These are phyloP conservation scores for Campoplex capitator DNA, from an alignment of 2,888 invertebrate genomes.

Conservation along the genomic window DNA sequence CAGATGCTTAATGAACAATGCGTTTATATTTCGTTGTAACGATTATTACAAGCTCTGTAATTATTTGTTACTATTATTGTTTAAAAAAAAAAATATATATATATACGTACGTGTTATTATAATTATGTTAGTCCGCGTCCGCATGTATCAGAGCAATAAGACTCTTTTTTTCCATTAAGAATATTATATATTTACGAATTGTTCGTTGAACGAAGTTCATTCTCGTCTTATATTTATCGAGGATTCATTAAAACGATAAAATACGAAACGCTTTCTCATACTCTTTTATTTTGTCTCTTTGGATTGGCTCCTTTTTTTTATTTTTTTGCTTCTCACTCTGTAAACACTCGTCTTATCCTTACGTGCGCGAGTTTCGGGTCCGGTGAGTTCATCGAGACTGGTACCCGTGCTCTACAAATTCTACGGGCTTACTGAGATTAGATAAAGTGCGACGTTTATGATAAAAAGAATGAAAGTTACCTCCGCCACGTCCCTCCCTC, in stretches of 20 bases:
- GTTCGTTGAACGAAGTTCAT: slow-evolving; percentile 16
- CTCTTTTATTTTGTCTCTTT: neutral
- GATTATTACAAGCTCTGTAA: neutral
- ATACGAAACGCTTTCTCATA: neutral
- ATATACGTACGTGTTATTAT: neutral
- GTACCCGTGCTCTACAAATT: slow-evolving; percentile 23
- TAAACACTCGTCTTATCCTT: neutral
- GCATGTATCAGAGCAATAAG: slow-evolving; percentile 6
- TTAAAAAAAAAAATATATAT: neutral
- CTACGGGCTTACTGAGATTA: slow-evolving; percentile 35
- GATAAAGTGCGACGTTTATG: slow-evolving; percentile 41
- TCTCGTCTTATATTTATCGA: neutral
- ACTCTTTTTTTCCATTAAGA: neutral
- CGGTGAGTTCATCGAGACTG: slow-evolving; percentile 18
- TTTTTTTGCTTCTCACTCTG: neutral
- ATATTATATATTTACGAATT: neutral
- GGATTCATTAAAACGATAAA: slow-evolving; percentile 6
- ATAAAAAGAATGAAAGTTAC: slow-evolving; percentile 34
- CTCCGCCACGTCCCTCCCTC: too few species aligned
- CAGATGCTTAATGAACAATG: neutral
- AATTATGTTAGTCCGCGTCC: neutral
- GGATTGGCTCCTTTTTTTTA: neutral
- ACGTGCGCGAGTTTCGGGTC: slow-evolving; percentile 6
- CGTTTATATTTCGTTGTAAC: neutral
- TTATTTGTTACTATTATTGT: neutral